Evolutionary conservation across 2,797 vertebrate species (phyloP).

Genomic region (Heliangelus exortis): DNA sequence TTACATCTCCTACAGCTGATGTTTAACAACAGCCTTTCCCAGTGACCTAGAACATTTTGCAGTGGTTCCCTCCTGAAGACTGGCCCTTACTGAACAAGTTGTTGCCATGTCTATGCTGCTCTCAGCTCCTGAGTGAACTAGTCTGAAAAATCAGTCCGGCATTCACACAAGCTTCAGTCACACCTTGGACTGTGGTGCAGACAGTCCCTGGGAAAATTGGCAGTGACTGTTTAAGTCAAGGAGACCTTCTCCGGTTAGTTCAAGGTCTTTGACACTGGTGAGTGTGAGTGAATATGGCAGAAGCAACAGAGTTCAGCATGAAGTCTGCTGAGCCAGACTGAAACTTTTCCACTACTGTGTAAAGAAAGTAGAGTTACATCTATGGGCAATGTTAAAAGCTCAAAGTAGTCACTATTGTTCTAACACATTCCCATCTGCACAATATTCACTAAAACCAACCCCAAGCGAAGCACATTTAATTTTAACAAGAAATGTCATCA

Average conservation of each 20-base stretch:
- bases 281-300: conserved; percentile 10
- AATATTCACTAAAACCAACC: neutral
- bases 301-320: neutral
- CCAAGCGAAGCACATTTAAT: neutral
- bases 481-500: neutral
- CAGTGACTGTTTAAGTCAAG: neutral
- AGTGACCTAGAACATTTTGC: neutral
- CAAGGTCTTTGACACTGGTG: neutral
- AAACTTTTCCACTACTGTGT: neutral
- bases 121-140: neutral
- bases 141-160: neutral
- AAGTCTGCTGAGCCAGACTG: neutral
- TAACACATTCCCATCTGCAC: neutral
- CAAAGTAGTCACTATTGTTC: neutral
- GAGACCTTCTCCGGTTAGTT: neutral
- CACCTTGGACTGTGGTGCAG: neutral
- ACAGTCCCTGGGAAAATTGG: neutral
- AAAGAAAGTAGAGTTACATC: neutral
- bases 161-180: neutral
- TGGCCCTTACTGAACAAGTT: neutral
- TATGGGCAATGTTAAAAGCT: neutral
- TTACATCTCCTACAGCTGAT: neutral
- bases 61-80: neutral
- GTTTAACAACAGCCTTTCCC: neutral
- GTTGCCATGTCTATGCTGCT: neutral